phyloP scores from a whole-genome alignment of 1,140 invertebrate species.

The Heliconius himera region DNA sequence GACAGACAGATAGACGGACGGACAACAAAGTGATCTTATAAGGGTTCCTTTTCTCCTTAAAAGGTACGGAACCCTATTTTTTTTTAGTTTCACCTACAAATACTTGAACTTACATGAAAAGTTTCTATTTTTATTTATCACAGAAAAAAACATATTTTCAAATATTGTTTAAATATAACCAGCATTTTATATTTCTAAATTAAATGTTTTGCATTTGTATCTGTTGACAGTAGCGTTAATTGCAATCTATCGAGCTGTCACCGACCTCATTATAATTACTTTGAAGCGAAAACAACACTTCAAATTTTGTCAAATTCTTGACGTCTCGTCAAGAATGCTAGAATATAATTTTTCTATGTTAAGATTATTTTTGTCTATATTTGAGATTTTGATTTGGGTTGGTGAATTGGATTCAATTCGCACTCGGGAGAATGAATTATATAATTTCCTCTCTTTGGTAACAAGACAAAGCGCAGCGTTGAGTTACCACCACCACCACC shows the following conservation, averaged over 20 bases:
- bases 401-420: no score
- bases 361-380: background rate
- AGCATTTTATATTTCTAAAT: background rate
- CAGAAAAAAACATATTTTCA: background rate
- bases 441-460: no score
- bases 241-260: slow-evolving; percentile 1
- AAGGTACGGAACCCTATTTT: no score
- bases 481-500: no score
- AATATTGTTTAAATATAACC: background rate
- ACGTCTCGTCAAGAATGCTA: background rate
- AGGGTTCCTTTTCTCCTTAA: no score
- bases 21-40: no score
- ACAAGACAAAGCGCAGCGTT: no score
- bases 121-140: background rate
- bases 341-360: background rate
- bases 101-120: background rate
- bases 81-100: no score
- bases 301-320: background rate
- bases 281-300: slow-evolving; percentile 2
- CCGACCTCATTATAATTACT: background rate
- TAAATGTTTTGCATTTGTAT: background rate
- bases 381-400: no score
- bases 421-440: no score
- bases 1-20: no score
- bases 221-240: background rate